phyloP scores from a whole-genome alignment of 2,888 invertebrate genomes.

The Sarcophaga variegata region DNA sequence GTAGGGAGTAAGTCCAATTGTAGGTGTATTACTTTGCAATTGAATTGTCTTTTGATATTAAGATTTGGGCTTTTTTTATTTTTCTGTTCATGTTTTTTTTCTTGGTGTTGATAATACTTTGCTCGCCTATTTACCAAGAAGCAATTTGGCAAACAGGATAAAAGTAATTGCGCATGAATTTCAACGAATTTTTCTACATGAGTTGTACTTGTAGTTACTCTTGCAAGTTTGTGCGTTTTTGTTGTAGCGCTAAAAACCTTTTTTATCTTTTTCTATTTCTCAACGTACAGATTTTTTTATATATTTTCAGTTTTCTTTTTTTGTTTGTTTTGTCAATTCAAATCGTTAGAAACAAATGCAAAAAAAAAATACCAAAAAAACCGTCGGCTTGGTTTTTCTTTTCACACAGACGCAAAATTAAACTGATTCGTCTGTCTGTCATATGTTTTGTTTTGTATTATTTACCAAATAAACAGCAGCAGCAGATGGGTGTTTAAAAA shows the following conservation, averaged over 20 bases:
- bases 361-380: not conserved
- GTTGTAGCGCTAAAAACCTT: not conserved
- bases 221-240: slow-evolving; percentile 28
- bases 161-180: slow-evolving; percentile 82
- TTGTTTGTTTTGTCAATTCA: slow-evolving; percentile 21
- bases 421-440: not conserved
- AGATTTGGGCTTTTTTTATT: slow-evolving; percentile 1
- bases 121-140: slow-evolving; percentile 73
- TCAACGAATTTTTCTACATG: slow-evolving; percentile 79
- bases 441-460: not conserved
- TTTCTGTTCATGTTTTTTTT: slow-evolving; percentile 4
- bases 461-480: not conserved
- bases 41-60: slow-evolving; percentile 29
- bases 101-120: slow-evolving; percentile 16
- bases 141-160: slow-evolving; percentile 81
- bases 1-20: not conserved
- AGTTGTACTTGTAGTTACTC: slow-evolving; percentile 33
- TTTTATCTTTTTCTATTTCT: not conserved
- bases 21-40: slow-evolving; percentile 22
- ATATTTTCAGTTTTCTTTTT: too few relatives aligned
- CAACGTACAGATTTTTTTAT: not conserved
- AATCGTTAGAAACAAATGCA: not conserved
- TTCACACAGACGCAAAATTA: slow-evolving; percentile 37
- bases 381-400: not conserved
- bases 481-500: slow-evolving; percentile 48